Evolutionary conservation across 2,888 invertebrate genomes (phyloP), one percentile per base, ranked within the genome.

Genomic region (Pilophorus perplexus): DNA sequence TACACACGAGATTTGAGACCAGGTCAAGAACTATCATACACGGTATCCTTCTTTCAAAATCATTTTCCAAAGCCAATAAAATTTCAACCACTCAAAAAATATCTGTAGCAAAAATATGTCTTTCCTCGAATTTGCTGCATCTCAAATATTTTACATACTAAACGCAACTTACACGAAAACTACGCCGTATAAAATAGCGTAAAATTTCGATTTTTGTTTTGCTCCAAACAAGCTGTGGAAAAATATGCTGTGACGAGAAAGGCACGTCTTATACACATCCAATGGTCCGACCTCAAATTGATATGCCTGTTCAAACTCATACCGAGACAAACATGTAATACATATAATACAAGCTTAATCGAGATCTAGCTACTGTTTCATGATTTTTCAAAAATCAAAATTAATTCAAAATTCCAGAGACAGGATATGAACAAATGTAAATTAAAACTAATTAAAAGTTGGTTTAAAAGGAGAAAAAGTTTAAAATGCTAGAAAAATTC

Each of bases 1-100:
- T 62, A 62, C 62, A 62, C 62, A 62, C 62, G 44, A 62, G 48
- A 62, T 48, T 38, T 33, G 25, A 33, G 55, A 38, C 52, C 52
- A 52, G 14, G 25, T 52, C 23, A 28, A 52, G 27, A 28, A 28
- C 28, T 12, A 33, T 12, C 33, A 33, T 33, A n/a, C n/a, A n/a
- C n/a, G n/a, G n/a, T n/a, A n/a, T n/a, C n/a, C n/a, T n/a, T n/a
- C n/a, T n/a, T n/a, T n/a, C n/a, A n/a, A n/a, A n/a, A n/a, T n/a
- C n/a, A n/a, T n/a, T n/a, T n/a, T n/a, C n/a, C n/a, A n/a, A n/a
- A n/a, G n/a, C n/a, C n/a, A n/a, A n/a, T n/a, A n/a, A n/a, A n/a
- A n/a, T n/a, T n/a, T n/a, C n/a, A n/a, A n/a, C n/a, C n/a, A n/a
- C n/a, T n/a, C n/a, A n/a, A n/a, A n/a, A n/a, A n/a, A n/a, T n/a